phyloP scores from a whole-genome alignment of 2,888 invertebrate genomes.

The Acanthoscelides obtectus region DNA sequence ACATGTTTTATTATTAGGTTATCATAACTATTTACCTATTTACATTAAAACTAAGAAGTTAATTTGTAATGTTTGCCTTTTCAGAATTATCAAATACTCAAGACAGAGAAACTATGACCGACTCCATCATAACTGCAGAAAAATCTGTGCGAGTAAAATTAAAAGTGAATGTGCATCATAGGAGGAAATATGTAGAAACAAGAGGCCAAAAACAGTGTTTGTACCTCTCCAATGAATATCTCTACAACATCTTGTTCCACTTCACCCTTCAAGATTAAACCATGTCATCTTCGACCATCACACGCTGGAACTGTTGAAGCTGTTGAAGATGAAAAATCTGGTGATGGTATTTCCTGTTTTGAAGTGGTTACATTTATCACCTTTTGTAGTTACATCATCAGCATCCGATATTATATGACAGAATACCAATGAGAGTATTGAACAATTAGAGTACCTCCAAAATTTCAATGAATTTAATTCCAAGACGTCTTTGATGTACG shows the following conservation, averaged over 20 bases:
- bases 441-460: no score
- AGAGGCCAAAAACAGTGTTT: no score
- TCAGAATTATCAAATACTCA: slow-evolving; percentile 1
- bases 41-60: not conserved
- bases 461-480: not conserved
- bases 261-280: not conserved
- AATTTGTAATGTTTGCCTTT: not conserved
- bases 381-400: not conserved
- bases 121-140: no score
- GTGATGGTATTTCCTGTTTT: not conserved
- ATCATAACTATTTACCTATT: no score
- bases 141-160: no score
- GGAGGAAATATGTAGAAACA: not conserved
- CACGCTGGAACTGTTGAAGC: not conserved
- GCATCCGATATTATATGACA: not conserved
- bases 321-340: slow-evolving; percentile 1
- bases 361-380: not conserved
- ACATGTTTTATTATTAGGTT: no score
- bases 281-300: slow-evolving; percentile 1
- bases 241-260: not conserved
- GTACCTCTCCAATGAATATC: not conserved
- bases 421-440: no score
- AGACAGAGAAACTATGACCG: no score
- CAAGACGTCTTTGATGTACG: not conserved
- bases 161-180: not conserved